These are phyloP conservation scores for Ciconia nigra DNA, from an alignment of 2,797 vertebrate genomes.

Conservation along the genomic window DNA sequence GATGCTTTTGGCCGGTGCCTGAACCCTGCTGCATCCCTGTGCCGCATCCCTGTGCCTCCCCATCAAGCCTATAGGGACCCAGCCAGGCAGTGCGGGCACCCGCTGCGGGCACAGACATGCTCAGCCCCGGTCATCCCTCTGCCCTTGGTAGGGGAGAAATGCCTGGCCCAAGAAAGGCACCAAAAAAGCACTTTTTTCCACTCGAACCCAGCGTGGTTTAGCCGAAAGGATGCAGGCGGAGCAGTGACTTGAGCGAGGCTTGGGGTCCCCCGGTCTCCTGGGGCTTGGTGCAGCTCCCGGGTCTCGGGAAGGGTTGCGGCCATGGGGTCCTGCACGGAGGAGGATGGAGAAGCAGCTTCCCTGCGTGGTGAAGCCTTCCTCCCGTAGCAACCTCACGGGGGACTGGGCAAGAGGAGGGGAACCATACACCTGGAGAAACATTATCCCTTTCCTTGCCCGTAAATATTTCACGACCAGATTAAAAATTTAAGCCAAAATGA, in stretches of 20 bases:
- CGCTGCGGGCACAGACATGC: rapidly evolving
- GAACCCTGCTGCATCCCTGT: background rate
- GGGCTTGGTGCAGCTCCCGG: background rate
- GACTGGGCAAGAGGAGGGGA: background rate
- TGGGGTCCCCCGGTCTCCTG: background rate
- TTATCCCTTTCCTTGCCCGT: constrained; percentile 48
- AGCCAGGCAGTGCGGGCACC: background rate
- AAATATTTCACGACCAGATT: constrained; percentile 78
- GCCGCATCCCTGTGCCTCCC: background rate
- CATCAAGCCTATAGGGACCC: background rate
- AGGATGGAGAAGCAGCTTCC: background rate
- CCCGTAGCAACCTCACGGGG: rapidly evolving
- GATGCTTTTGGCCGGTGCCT: background rate
- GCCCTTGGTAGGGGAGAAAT: background rate
- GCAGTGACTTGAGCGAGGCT: background rate
- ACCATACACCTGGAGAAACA: constrained; percentile 65
- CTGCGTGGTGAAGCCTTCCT: background rate
- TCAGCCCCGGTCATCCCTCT: background rate
- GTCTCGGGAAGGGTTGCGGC: background rate
- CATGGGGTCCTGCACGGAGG: rapidly evolving
- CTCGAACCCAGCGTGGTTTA: background rate
- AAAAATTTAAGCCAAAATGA: constrained; percentile 72
- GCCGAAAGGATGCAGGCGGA: background rate
- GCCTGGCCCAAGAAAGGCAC: background rate
- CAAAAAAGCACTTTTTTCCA: background rate